Evolutionary conservation across 1,140 invertebrate species (phyloP).

Genomic region (Zaprionus nigranus): DNA sequence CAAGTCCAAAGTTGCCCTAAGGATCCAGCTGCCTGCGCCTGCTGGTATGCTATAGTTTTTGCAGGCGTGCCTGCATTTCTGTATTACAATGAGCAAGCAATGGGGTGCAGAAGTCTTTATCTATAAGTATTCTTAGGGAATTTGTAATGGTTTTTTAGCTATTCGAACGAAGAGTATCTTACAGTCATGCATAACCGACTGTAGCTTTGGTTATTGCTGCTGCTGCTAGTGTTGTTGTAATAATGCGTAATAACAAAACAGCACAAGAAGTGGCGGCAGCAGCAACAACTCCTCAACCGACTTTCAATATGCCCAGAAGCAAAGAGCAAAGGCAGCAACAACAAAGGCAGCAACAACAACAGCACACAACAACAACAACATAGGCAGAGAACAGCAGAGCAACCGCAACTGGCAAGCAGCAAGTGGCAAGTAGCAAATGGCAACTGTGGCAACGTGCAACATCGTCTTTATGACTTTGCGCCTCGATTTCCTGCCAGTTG

Average conservation of each 20-base stretch:
- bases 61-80: no score
- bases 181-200: no score
- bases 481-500: slow-evolving; percentile 2
- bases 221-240: slow-evolving; percentile 53
- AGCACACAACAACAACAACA: not conserved
- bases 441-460: slow-evolving; percentile 67
- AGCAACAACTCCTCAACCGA: slow-evolving; percentile 31
- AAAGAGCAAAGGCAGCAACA: slow-evolving; percentile 43
- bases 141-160: no score
- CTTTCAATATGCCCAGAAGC: slow-evolving; percentile 70
- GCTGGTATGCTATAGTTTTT: no score
- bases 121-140: no score
- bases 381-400: slow-evolving; percentile 9
- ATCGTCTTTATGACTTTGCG: slow-evolving; percentile 63
- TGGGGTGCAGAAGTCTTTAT: no score
- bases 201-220: not conserved
- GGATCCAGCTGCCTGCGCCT: no score
- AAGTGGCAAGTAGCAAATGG: slow-evolving; percentile 40
- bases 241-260: slow-evolving; percentile 70
- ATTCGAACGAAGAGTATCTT: no score
- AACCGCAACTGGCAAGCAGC: slow-evolving; percentile 24
- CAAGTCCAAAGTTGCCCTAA: no score
- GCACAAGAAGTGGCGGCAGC: slow-evolving; percentile 34
- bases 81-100: no score
- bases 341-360: slow-evolving; percentile 34